Evolutionary conservation across 2,113 vertebrate species (phyloP).

Genomic region (Pteropus alecto): DNA sequence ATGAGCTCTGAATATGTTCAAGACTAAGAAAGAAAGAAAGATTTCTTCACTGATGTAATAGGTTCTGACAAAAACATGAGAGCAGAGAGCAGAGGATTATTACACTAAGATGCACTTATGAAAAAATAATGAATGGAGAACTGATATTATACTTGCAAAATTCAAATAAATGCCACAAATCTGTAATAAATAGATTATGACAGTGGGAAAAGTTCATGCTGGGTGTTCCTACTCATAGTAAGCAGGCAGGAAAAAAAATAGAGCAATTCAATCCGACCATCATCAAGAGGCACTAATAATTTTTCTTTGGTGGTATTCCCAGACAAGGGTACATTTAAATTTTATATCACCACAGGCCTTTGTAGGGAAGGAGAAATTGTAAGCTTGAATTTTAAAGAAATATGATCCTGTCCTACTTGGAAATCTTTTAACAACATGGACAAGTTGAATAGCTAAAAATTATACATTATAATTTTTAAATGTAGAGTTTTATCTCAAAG

Average conservation of each 20-base stretch:
- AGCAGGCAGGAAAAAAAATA: not conserved
- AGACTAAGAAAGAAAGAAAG: conserved; percentile 34
- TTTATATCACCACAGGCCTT: not conserved
- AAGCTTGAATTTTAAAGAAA: conserved; percentile 36
- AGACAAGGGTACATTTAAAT: not conserved
- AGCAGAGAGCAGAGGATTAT: not conserved
- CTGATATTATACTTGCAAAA: conserved; percentile 21
- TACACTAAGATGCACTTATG: not conserved
- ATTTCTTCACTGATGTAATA: conserved; percentile 46
- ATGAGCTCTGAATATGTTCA: not conserved
- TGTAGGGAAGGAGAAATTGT: not conserved
- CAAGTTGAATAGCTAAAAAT: not conserved
- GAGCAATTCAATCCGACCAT: not conserved
- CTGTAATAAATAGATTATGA: not conserved
- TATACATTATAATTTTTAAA: not conserved
- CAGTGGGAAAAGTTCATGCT: not conserved
- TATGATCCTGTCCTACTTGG: not conserved
- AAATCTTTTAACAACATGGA: not conserved
- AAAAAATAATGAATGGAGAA: conserved; percentile 1
- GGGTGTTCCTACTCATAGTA: not conserved
- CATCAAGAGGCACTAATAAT: not conserved
- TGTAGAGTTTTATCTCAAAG: not conserved
- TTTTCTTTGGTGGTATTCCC: not conserved
- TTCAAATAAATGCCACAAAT: not conserved
- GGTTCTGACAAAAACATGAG: conserved; percentile 63